Evolutionary conservation across 2,113 vertebrate species (phyloP), one percentile per base, ranked within the genome.

Genomic region (Recurvirostra avosetta): DNA sequence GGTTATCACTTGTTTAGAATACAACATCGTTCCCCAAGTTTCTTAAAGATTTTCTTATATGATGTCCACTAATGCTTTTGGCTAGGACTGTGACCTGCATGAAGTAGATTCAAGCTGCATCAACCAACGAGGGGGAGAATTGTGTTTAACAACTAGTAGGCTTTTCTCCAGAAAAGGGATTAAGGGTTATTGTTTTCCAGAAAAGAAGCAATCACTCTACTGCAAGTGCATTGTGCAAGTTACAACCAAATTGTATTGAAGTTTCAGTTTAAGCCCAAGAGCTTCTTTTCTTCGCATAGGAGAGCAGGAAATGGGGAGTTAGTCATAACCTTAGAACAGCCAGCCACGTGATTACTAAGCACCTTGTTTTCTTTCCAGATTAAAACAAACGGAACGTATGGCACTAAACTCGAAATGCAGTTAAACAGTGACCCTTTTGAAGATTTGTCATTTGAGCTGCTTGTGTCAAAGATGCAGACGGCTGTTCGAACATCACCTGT

Each of bases 361-460:
- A 47, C 8, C 53, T 75, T 97, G 63, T 97, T 97, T 94, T 90
- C 86, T 96, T 97, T 95, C 58, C 97, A 98, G 97, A 53, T 96
- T 96, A 97, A 97, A 98, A 94, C 92, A 41, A 99, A 98, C 29
- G 98, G 98, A 95, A 88, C 97, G 8, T 96, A 98, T 3, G 92
- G 98, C 94, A 73, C 98, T 95, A 98, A 96, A 94, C 97, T 93
- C 95, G 98, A 98, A 97, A 98, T 98, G 96, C 98, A 98, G 91
- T 97, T 98, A 94, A 98, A 98, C 96, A 98, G 92, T 50, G 98
- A 98, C 97, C 98, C 98, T 95, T 99, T 99, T 77, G 97, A 98
- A 96, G 97, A 98, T 41, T 96, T 99, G 86, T 95, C 98, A 62
- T 97, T 98, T 78, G 97, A 98, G 97, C 98, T 98, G 95, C 97